Base-by-base conservation (phyloP, 2,888 invertebrate species). In the Agriopis leucophaearia region DNA sequence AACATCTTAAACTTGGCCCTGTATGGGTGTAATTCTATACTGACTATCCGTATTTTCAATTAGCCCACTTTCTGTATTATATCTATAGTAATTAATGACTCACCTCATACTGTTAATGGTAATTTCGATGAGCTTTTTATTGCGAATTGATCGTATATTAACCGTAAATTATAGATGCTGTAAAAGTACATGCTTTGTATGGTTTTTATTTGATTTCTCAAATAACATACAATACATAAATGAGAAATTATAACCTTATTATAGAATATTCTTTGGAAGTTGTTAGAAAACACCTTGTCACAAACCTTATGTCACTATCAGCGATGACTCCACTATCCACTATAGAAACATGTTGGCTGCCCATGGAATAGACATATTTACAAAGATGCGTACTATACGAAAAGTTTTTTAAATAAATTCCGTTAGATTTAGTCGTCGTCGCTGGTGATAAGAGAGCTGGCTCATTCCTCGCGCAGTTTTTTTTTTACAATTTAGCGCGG, bases 61-160 rank as follows among this genome's bases (percentile, higher is more conserved):
- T 62, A 62, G 42, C 51, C 57, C 18, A 57, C 62, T 66, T 66
- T 51, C n/a, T 38, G 51, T 47, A 40, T 60, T 56, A 56, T 56
- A 38, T 62, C 59, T 50, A 62, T 69, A 63, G 52, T 55, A 52
- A 58, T 62, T 66, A 51, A 62, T 48, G 55, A 45, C 40, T 50
- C 47, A 36, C 35, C 40, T 27, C n/a, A 44, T 42, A 50, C 48
- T 55, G 16, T 38, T 45, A 45, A 45, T 62, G 35, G 13, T 47
- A 57, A 56, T 38, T 57, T 51, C 56, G 56, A 51, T 52, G 58
- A 44, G 40, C 10, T 27, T 66, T 66, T 66, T 61, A 66, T 66
- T 62, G 47, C 51, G 3, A 62, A 45, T n/a, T 38, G 48, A 56
- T 60, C 15, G 54, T 50, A 57, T 56, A 62, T 44, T 55, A 45